These are phyloP conservation scores for Auanema sp. DNA, from an alignment of 2,888 invertebrate genomes.

Conservation along the genomic window DNA sequence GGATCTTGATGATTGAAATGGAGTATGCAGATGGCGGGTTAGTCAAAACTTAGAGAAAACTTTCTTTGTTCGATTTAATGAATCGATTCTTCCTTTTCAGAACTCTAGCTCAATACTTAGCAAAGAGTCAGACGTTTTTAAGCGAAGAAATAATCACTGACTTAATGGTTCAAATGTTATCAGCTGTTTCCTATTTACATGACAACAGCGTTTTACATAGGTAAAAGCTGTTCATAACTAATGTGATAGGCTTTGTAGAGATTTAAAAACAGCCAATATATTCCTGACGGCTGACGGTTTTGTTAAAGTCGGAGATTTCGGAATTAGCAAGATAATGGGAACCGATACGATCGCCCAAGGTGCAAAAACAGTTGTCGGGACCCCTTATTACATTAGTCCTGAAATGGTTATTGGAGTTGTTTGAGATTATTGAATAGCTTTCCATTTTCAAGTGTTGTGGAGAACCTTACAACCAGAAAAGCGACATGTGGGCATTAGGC, in stretches of 20 bases:
- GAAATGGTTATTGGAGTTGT: slow-evolving; percentile 55
- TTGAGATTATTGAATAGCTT: slow-evolving; percentile 5
- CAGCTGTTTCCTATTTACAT: slow-evolving; percentile 76
- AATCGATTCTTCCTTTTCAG: slow-evolving; percentile 63
- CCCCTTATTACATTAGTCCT: slow-evolving; percentile 69
- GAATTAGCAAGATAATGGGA: slow-evolving; percentile 77
- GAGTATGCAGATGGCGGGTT: slow-evolving; percentile 78
- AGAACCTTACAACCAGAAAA: slow-evolving; percentile 77
- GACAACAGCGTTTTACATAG: slow-evolving; percentile 72
- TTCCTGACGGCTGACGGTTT: slow-evolving; percentile 74
- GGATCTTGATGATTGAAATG: slow-evolving; percentile 77
- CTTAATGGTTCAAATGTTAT: slow-evolving; percentile 71
- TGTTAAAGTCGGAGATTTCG: slow-evolving; percentile 78
- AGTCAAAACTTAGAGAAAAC: too few species aligned
- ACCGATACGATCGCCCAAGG: slow-evolving; percentile 68
- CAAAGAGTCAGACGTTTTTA: slow-evolving; percentile 69
- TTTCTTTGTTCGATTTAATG: too few species aligned
- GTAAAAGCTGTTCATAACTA: slow-evolving; percentile 43
- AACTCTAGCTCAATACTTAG: slow-evolving; percentile 74
- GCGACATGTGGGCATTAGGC: slow-evolving; percentile 77
- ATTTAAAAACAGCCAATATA: slow-evolving; percentile 77
- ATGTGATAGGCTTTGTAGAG: slow-evolving; percentile 67
- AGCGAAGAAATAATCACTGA: slow-evolving; percentile 68
- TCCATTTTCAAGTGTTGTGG: slow-evolving; percentile 73
- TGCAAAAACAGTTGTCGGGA: slow-evolving; percentile 68